Evolutionary conservation across 2,797 vertebrate species (phyloP).

Genomic region (Sebastes hopkinsi): DNA sequence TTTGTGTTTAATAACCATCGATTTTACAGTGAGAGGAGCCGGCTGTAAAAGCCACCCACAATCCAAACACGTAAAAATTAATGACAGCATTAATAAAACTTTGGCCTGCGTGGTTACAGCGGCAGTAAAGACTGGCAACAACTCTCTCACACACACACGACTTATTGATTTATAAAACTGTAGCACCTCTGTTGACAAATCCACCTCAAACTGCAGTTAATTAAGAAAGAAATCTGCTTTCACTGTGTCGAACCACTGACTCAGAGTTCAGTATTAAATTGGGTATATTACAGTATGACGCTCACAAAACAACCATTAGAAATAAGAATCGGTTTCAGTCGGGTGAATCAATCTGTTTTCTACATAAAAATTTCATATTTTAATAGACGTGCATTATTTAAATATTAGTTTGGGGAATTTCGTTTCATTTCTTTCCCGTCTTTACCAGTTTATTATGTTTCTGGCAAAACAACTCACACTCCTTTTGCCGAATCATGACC

Average conservation of each 20-base stretch:
- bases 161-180: constrained; percentile 1
- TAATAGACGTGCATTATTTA: neutral
- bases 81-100: constrained; percentile 38
- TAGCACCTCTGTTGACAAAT: neutral
- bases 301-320: neutral
- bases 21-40: constrained; percentile 19
- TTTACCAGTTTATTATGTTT: neutral
- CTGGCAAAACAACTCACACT: neutral
- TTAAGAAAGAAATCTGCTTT: constrained; percentile 21
- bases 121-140: constrained; percentile 27
- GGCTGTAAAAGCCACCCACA: constrained; percentile 13
- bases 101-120: constrained; percentile 13
- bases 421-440: neutral
- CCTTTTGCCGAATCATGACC: neutral
- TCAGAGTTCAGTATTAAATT: neutral
- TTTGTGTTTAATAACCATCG: constrained; percentile 14
- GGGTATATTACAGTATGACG: neutral
- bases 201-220: neutral
- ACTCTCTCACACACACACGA: neutral
- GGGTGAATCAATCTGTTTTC: neutral
- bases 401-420: neutral
- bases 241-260: neutral
- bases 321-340: neutral
- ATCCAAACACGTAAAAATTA: constrained; percentile 38
- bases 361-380: neutral